Base-by-base conservation (phyloP, 2,888 invertebrate species). In the Oligia fasciuncula region DNA sequence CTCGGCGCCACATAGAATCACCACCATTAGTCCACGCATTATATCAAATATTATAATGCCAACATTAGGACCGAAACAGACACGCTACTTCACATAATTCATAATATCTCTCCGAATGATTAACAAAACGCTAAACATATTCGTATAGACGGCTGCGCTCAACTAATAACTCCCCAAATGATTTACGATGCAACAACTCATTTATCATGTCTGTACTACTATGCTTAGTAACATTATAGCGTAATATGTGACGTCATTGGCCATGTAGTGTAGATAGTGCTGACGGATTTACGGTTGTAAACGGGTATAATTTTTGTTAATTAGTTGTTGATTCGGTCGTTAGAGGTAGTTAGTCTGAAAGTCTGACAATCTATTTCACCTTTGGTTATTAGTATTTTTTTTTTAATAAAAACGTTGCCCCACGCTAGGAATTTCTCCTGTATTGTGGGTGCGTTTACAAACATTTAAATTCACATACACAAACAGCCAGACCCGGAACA, bases 141-240 rank as follows among this genome's bases (percentile, higher is more conserved):
- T 85, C 76, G 63, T 23, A 46, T 70, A 85, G 73, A 73, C 84
- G 76, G 46, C 35, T 2, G 73, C 63, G 84, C 71, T 68, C 49
- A 66, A 29, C 67, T 73, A 78, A 81, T 85, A 83, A 74, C 72
- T 79, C 87, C 49, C 71, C 67, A 70, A 77, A 87, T 76, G 87
- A 85, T 85, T 80, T 84, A 85, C 80, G 76, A 77, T 73, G 75
- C 63, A 80, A 67, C 74, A 54, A 54, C 11, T 68, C 80, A 57
- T 85, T 75, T 75, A 80, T 87, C 87, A 77, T 73, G 67, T 75
- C 65, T 54, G 67, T 29, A 29, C 29, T 74, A 66, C 60, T 68
- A 73, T 49, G 62, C 69, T n/a, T 43, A n/a, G n/a, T 19, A 35
- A 29, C 49, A 62, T 63, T 66, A 29, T 65, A 74, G 29, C 83